These are phyloP conservation scores for Aporrectodea caliginosa DNA, from an alignment of 1,140 invertebrate genomes.

Conservation along the genomic window DNA sequence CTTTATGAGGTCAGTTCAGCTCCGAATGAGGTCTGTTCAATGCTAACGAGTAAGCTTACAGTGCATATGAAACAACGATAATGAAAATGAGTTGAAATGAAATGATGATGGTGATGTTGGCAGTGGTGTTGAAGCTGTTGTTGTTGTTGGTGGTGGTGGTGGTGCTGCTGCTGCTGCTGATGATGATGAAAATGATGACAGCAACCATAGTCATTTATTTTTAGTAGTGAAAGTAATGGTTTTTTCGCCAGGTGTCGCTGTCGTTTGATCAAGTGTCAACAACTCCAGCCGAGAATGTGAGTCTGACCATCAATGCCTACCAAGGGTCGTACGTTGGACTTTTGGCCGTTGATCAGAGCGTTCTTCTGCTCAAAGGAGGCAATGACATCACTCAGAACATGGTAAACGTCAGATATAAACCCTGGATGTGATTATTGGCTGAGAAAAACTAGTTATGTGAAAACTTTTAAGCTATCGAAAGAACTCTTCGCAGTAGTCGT, in stretches of 20 bases:
- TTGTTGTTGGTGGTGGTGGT: no score
- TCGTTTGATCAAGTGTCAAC: not conserved
- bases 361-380: no score
- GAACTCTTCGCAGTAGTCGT: no score
- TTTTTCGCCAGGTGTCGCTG: not conserved
- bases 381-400: constrained; percentile 62
- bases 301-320: no score
- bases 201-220: not conserved
- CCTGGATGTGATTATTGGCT: no score
- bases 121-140: not conserved
- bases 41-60: not conserved
- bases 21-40: not conserved
- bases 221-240: not conserved
- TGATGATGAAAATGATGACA: not conserved
- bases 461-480: no score
- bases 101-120: not conserved
- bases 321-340: constrained; percentile 79
- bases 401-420: no score
- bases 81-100: not conserved
- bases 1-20: not conserved
- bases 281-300: not conserved
- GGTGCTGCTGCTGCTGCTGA: no score
- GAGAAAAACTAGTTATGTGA: no score
- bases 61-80: not conserved
- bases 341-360: constrained; percentile 82